These are phyloP conservation scores for Scaptomyza reducta DNA, from an alignment of 2,888 invertebrate species.

Conservation along the genomic window DNA sequence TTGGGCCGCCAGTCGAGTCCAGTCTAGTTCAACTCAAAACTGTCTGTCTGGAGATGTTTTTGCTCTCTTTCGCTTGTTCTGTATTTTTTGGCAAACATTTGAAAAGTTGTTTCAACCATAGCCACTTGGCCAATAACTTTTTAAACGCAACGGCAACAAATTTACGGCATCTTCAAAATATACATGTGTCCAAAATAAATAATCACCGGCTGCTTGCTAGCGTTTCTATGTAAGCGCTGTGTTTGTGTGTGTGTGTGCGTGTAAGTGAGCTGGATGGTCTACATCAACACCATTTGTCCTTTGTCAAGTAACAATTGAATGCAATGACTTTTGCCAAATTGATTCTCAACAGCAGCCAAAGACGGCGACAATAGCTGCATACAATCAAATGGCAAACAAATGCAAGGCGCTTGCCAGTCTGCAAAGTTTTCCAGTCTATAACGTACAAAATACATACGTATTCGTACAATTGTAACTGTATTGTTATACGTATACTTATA, in stretches of 20 bases:
- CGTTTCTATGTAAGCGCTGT: conserved; percentile 5
- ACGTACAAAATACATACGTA: too few relatives aligned
- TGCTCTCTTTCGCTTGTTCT: conserved; percentile 1
- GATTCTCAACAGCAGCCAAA: conserved; percentile 64
- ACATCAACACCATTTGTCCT: conserved; percentile 79
- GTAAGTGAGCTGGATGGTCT: conserved; percentile 26
- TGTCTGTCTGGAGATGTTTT: conserved; percentile 1
- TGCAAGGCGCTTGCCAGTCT: conserved; percentile 64
- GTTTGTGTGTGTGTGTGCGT: conserved; percentile 6
- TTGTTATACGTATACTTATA: too few relatives aligned
- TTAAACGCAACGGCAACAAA: conserved; percentile 66
- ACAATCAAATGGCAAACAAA: conserved; percentile 63
- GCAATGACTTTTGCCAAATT: conserved; percentile 79
- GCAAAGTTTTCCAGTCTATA: conserved; percentile 36
- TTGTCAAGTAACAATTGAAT: conserved; percentile 78
- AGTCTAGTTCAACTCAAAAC: neutral
- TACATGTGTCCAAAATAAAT: conserved; percentile 79
- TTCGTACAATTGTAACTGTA: too few relatives aligned
- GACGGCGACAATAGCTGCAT: conserved; percentile 54
- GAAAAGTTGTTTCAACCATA: conserved; percentile 64
- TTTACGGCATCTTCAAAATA: conserved; percentile 61
- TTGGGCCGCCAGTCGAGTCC: conserved; percentile 1
- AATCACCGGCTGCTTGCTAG: conserved; percentile 49
- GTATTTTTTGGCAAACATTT: conserved; percentile 74
- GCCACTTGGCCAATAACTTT: conserved; percentile 75